Evolutionary conservation across 2,888 invertebrate species (phyloP), one percentile per base, ranked within the genome.

Genomic region (Parnassius smintheus): DNA sequence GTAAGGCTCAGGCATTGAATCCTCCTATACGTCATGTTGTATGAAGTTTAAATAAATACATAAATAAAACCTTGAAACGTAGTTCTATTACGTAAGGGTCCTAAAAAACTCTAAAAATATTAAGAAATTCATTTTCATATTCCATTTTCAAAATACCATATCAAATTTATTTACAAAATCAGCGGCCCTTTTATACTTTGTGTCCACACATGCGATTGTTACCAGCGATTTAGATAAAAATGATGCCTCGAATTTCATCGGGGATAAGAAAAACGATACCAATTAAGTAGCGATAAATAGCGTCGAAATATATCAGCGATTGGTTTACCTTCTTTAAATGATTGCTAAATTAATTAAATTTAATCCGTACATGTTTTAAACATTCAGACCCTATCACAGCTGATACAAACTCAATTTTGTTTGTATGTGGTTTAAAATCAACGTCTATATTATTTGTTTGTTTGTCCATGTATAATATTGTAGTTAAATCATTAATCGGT

Each of bases 241-340:
- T 62, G 76, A 80, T 81, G 81, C 77, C 77, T 81, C 77, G 72
- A 77, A 75, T 81, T 80, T 75, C 75, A 73, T 75, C 72, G 73
- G 80, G 80, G 76, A 78, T 80, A 77, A 75, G 80, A 82, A 82
- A 85, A 81, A 71, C 73, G 79, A 83, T 73, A 82, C 81, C 81
- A 80, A 54, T 58, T 58, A 44, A 44, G 8, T 13, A 52, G 18
- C 53, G 56, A 48, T 35, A 45, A 53, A 46, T 18, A 53, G 18
- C 18, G 18, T 35, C 35, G 7, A 35, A 35, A 35, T 1, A 35
- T 7, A 35, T 35, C 35, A 7, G 7, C 7, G 35, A 35, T 35
- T 35, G 4, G 7, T 35, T 35, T 35, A 35, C 35, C 35, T 7
- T 7, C 35, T 35, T 35, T 35, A 35, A 35, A 35, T 35, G 35